phyloP scores from a whole-genome alignment of 1,140 invertebrate genomes.

The Trichonephila inaurata region DNA sequence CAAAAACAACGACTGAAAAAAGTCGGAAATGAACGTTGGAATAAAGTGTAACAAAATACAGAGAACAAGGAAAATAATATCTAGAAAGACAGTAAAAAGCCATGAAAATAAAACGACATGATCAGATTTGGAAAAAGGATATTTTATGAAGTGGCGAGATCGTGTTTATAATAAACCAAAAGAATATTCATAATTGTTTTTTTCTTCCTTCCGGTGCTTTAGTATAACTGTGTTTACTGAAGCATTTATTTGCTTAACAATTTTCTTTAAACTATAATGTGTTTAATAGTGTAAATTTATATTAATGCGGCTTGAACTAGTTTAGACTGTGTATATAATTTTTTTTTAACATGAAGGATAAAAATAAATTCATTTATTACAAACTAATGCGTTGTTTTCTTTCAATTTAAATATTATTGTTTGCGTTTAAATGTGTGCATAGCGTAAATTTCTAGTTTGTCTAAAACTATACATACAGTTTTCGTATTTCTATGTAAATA shows the following conservation, averaged over 20 bases:
- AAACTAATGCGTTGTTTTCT: too few species aligned
- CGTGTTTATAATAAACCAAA: not conserved
- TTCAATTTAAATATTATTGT: too few species aligned
- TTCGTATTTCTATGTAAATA: too few species aligned
- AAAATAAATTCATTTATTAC: too few species aligned
- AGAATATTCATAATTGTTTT: not conserved
- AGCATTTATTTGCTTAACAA: not conserved
- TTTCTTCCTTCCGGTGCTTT: not conserved
- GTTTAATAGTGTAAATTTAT: too few species aligned
- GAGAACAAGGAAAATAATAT: conserved; percentile 12
- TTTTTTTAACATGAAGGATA: too few species aligned
- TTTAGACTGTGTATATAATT: too few species aligned
- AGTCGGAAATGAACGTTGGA: not conserved
- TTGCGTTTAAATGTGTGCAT: too few species aligned
- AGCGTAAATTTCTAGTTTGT: too few species aligned
- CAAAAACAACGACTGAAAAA: conserved; percentile 10
- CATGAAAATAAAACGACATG: not conserved
- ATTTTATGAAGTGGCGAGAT: not conserved
- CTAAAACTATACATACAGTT: too few species aligned
- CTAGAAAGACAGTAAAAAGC: conserved; percentile 2
- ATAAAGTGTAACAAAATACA: conserved; percentile 32
- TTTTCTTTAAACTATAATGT: too few species aligned
- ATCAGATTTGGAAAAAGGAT: not conserved
- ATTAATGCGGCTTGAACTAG: too few species aligned
- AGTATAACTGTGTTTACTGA: not conserved